These are phyloP conservation scores for Priocnemis perturbator DNA, from an alignment of 2,888 invertebrate species.

Conservation along the genomic window DNA sequence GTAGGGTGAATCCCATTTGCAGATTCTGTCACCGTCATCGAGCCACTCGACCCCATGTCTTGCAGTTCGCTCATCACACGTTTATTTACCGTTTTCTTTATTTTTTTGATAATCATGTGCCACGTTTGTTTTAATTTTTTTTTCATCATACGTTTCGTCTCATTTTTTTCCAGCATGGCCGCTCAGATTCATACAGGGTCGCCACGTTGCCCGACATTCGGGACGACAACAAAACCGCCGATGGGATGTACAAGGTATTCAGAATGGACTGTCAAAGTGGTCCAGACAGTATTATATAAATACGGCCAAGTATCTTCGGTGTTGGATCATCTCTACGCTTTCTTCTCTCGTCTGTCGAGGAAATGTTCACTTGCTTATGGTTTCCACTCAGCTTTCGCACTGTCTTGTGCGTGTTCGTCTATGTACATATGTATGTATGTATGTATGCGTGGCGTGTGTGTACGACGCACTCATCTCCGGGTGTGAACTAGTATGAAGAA, in stretches of 20 bases:
- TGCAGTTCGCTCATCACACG: background rate
- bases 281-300: background rate
- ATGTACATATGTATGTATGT: too few species aligned
- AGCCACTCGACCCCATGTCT: too few species aligned
- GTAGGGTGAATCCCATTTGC: too few species aligned
- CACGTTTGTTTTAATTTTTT: background rate
- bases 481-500: too few species aligned
- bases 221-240: conserved; percentile 97
- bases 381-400: background rate
- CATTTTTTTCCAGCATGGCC: conserved; percentile 84
- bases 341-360: background rate
- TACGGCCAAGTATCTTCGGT: background rate
- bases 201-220: conserved; percentile 94
- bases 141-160: conserved; percentile 56
- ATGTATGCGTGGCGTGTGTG: background rate
- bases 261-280: conserved; percentile 30
- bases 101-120: conserved; percentile 29
- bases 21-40: too few species aligned
- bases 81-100: conserved; percentile 19
- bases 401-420: background rate
- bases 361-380: background rate
- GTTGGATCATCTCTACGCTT: background rate
- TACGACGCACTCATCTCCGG: too few species aligned
- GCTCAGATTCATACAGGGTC: conserved; percentile 97
- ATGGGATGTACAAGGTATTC: conserved; percentile 92